These are phyloP conservation scores for Drosophila virilis DNA, from an alignment of 1,140 invertebrate species.

Conservation along the genomic window DNA sequence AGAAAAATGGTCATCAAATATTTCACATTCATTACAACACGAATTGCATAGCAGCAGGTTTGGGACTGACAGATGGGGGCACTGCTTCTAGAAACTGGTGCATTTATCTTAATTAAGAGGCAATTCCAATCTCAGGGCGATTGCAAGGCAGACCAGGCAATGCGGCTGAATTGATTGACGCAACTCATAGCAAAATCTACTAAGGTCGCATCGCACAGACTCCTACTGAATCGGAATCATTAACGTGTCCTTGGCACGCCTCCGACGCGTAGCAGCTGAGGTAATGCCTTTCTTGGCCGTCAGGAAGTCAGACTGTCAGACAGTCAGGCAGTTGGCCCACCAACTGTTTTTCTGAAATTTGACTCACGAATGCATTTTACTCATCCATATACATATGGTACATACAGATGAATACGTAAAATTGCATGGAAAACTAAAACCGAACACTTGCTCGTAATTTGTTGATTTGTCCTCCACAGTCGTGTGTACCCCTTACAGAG, in stretches of 20 bases:
- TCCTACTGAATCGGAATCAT: conserved; percentile 69
- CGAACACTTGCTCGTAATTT: too few relatives aligned
- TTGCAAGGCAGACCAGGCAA: background rate
- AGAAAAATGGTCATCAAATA: conserved; percentile 78
- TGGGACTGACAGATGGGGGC: background rate
- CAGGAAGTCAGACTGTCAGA: conserved; percentile 23
- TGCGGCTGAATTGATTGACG: conserved; percentile 51
- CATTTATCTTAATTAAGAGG: conserved; percentile 77
- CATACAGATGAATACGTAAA: background rate
- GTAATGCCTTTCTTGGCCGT: conserved; percentile 58
- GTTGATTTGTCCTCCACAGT: too few relatives aligned
- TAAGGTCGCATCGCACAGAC: conserved; percentile 49
- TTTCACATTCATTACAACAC: conserved; percentile 38
- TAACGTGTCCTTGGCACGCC: conserved; percentile 75
- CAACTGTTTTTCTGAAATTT: conserved; percentile 70
- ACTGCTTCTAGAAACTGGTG: conserved; percentile 19
- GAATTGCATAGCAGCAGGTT: too few relatives aligned
- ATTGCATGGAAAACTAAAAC: conserved; percentile 17
- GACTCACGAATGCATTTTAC: conserved; percentile 61
- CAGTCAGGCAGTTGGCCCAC: conserved; percentile 1
- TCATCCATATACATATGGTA: conserved; percentile 7
- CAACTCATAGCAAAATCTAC: conserved; percentile 48
- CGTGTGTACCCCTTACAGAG: too few relatives aligned
- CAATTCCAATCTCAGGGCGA: conserved; percentile 40
- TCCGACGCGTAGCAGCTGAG: conserved; percentile 23